Conservation (phyloP, 2,797 vertebrate species). For the Pelobates cultripes region DNA sequence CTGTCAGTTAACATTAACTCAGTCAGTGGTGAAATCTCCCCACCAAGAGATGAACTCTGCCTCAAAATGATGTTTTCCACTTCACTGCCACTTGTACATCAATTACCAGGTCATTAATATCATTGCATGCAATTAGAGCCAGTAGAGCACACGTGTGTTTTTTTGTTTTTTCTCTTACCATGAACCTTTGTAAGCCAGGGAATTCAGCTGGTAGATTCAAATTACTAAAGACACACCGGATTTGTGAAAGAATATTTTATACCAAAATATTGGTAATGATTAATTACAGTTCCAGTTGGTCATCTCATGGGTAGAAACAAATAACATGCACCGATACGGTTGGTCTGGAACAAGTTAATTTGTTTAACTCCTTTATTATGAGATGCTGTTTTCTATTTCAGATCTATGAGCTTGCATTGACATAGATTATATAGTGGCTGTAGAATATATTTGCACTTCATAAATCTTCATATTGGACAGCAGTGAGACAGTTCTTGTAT, state of each 20-base stretch:
- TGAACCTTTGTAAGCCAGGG: constrained; percentile 62
- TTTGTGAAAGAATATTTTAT: constrained; percentile 7
- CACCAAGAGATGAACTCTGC: constrained; percentile 77
- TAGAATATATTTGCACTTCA: not conserved
- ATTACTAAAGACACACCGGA: constrained; percentile 13
- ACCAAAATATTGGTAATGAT: not conserved
- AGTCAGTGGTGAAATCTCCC: constrained; percentile 72
- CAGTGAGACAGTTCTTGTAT: not conserved
- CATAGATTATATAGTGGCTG: not conserved
- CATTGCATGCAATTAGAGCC: constrained; percentile 78
- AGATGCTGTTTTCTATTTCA: not conserved
- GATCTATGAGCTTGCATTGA: too few species aligned
- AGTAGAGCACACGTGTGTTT: constrained; percentile 63
- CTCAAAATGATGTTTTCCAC: constrained; percentile 76
- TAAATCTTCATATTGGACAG: not conserved
- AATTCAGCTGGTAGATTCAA: constrained; percentile 36
- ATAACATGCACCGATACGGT: not conserved
- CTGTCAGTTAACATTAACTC: constrained; percentile 83
- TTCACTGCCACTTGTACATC: constrained; percentile 70
- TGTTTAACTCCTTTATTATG: not conserved
- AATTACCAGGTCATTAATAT: constrained; percentile 83
- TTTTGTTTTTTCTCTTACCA: constrained; percentile 45
- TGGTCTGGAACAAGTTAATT: constrained; percentile 13
- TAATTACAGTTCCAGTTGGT: not conserved
- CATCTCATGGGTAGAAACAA: not conserved